phyloP scores from a whole-genome alignment of 2,113 vertebrate species.

The Phylloscopus whistleri region DNA sequence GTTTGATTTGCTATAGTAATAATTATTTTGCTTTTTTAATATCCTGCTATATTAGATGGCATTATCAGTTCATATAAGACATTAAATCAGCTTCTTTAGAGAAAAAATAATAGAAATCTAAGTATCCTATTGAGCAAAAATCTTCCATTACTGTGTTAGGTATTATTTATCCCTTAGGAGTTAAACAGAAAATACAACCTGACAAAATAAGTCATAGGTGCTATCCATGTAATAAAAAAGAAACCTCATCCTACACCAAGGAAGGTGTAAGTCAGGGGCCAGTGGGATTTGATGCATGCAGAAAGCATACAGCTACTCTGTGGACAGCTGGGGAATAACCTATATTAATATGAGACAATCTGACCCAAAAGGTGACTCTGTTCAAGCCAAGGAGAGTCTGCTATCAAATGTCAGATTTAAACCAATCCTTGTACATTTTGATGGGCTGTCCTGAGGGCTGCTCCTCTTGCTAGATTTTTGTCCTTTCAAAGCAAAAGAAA shows the following conservation, averaged over 20 bases:
- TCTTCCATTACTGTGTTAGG: not conserved
- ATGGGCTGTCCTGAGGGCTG: not conserved
- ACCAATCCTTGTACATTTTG: not conserved
- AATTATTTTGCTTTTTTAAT: conserved; percentile 39
- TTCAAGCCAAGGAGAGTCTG: not conserved
- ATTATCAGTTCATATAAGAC: not conserved
- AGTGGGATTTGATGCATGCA: not conserved
- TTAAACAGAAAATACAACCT: not conserved
- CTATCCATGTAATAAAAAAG: not conserved
- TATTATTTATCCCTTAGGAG: conserved; percentile 11
- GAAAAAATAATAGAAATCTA: not conserved
- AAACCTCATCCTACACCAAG: not conserved
- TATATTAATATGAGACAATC: not conserved
- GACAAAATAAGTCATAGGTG: not conserved
- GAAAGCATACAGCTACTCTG: not conserved
- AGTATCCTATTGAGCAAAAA: not conserved
- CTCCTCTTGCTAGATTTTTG: not conserved
- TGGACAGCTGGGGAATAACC: not conserved
- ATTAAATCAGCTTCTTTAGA: conserved; percentile 19
- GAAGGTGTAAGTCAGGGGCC: not conserved
- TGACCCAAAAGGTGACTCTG: not conserved
- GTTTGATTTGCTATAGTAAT: conserved; percentile 1
- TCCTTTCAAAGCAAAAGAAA: not conserved
- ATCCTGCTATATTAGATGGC: not conserved
- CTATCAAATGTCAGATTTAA: not conserved